Conservation (phyloP, 2,797 vertebrate genomes). For the Columba guinea region DNA sequence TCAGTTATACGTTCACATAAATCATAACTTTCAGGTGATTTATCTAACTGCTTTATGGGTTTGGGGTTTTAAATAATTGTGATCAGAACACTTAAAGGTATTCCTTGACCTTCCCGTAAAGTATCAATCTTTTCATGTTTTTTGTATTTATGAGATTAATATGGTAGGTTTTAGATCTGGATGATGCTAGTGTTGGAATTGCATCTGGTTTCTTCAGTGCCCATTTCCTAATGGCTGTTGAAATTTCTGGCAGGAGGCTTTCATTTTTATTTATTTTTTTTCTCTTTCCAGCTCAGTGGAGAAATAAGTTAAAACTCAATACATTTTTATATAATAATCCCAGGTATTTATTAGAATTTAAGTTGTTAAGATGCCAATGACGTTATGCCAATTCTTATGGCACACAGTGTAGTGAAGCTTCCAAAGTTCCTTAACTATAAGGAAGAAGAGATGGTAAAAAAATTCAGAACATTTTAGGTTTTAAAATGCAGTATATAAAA, state of each 20-base stretch:
- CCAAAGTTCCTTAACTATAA: background rate
- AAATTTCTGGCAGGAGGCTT: background rate
- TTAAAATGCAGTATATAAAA: background rate
- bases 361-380: background rate
- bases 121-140: background rate
- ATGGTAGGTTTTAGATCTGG: background rate
- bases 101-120: background rate
- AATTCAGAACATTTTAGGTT: background rate
- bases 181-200: background rate
- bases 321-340: background rate
- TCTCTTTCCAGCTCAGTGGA: background rate
- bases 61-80: background rate
- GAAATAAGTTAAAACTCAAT: background rate
- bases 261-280: too few relatives aligned
- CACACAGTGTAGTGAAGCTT: background rate
- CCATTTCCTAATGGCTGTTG: background rate
- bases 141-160: background rate
- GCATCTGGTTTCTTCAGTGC: background rate
- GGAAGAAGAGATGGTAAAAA: background rate
- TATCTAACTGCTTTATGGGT: background rate
- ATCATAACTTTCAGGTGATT: background rate
- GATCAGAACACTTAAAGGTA: background rate
- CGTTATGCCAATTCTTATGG: fast-evolving
- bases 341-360: background rate
- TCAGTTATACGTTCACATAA: background rate